Evolutionary conservation across 2,888 invertebrate species (phyloP).

Genomic region (Acrobasis suavella): DNA sequence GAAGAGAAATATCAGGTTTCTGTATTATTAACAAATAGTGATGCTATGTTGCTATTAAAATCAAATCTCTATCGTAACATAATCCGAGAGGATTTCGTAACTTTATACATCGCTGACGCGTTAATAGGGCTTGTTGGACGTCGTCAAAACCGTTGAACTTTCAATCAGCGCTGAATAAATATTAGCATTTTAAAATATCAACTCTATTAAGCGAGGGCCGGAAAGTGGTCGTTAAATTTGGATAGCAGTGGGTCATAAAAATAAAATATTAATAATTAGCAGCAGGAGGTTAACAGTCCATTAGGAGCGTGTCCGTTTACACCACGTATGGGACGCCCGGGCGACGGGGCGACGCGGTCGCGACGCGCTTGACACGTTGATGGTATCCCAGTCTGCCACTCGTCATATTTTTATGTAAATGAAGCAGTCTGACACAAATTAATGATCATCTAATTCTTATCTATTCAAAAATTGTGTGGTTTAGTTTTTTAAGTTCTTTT

Average conservation of each 20-base stretch:
- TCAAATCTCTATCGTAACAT: slow-evolving; percentile 47
- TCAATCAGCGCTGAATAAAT: slow-evolving; percentile 67
- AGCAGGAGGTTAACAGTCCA: slow-evolving; percentile 68
- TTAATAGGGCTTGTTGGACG: slow-evolving; percentile 53
- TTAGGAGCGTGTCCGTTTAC: slow-evolving; percentile 62
- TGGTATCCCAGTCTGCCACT: slow-evolving; percentile 28
- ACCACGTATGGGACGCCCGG: slow-evolving; percentile 40
- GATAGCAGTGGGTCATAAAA: slow-evolving; percentile 65
- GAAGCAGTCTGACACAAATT: neutral
- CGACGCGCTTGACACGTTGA: slow-evolving; percentile 43
- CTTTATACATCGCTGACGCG: slow-evolving; percentile 43
- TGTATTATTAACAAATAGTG: slow-evolving; percentile 39
- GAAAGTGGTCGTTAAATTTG: slow-evolving; percentile 70
- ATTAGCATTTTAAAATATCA: slow-evolving; percentile 65
- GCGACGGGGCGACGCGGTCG: slow-evolving; percentile 20
- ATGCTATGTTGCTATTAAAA: slow-evolving; percentile 34
- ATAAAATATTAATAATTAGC: slow-evolving; percentile 77
- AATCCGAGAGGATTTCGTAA: slow-evolving; percentile 53
- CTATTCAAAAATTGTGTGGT: too few relatives aligned
- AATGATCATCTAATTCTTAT: too few relatives aligned
- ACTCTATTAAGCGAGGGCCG: slow-evolving; percentile 59
- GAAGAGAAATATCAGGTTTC: slow-evolving; percentile 49
- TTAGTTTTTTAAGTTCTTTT: too few relatives aligned
- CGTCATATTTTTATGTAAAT: slow-evolving; percentile 26
- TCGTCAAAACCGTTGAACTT: slow-evolving; percentile 61